Evolutionary conservation across 2,113 vertebrate species (phyloP).

Genomic region (Lampris incognitus): DNA sequence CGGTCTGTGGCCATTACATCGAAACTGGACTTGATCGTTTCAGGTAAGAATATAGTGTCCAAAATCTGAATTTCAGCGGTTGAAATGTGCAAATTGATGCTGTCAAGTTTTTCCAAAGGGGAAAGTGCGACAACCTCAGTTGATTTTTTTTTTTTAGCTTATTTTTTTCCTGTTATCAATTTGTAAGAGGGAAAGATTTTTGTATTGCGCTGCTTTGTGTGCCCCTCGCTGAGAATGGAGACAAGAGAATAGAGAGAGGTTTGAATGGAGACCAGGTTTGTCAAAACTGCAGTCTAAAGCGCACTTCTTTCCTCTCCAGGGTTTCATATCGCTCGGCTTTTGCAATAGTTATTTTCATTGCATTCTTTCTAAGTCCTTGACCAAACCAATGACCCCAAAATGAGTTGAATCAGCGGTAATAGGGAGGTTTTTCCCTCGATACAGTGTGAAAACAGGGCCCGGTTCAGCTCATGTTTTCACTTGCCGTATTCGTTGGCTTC

Average conservation of each 20-base stretch:
- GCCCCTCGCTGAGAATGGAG: not conserved
- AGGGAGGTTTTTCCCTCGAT: not conserved
- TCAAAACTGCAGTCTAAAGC: not conserved
- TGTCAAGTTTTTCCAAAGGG: not conserved
- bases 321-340: not conserved
- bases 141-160: not conserved
- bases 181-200: not conserved
- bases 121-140: no score
- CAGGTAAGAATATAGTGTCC: conserved; percentile 55
- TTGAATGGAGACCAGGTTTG: not conserved
- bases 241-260: not conserved
- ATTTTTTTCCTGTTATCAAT: not conserved
- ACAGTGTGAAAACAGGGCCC: not conserved
- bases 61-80: not conserved
- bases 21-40: not conserved
- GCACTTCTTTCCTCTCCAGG: not conserved
- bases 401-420: not conserved
- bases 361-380: not conserved
- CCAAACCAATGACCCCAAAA: not conserved
- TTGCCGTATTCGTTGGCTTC: not conserved
- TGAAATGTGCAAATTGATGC: not conserved
- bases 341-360: not conserved
- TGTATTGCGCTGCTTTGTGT: not conserved
- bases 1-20: conserved; percentile 14
- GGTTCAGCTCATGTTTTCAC: not conserved